Evolutionary conservation across 2,888 invertebrate genomes (phyloP).

Genomic region (Acrobeloides nanus): DNA sequence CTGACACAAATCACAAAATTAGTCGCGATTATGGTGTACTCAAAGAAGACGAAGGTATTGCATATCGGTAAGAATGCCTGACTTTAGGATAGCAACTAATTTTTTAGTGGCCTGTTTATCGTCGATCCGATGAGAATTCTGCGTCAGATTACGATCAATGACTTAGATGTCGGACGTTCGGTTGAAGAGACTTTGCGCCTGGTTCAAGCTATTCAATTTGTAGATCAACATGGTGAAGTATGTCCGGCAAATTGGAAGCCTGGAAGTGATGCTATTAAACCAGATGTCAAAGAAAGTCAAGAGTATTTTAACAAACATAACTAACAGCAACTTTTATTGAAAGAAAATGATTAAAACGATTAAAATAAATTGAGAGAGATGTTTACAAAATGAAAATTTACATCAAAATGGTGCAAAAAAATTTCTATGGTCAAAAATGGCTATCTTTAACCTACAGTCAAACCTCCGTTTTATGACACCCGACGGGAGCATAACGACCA

Average conservation of each 20-base stretch:
- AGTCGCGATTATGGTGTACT: slow-evolving; percentile 80
- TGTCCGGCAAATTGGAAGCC: slow-evolving; percentile 54
- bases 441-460: too few relatives aligned
- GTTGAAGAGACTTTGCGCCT: slow-evolving; percentile 73
- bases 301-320: slow-evolving; percentile 24
- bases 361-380: too few relatives aligned
- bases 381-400: too few relatives aligned
- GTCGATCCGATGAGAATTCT: slow-evolving; percentile 78
- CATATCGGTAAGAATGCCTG: slow-evolving; percentile 62
- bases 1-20: slow-evolving; percentile 81
- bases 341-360: too few relatives aligned
- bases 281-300: slow-evolving; percentile 41
- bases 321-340: too few relatives aligned
- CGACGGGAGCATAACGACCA: too few relatives aligned
- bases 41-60: slow-evolving; percentile 81
- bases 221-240: slow-evolving; percentile 78
- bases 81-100: not conserved
- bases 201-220: slow-evolving; percentile 93
- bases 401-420: too few relatives aligned
- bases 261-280: slow-evolving; percentile 50
- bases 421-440: too few relatives aligned
- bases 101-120: slow-evolving; percentile 78
- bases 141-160: slow-evolving; percentile 90
- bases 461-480: too few relatives aligned
- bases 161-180: slow-evolving; percentile 83